These are phyloP conservation scores for Anolis carolinensis DNA, from an alignment of 2,113 vertebrate species.

Conservation along the genomic window DNA sequence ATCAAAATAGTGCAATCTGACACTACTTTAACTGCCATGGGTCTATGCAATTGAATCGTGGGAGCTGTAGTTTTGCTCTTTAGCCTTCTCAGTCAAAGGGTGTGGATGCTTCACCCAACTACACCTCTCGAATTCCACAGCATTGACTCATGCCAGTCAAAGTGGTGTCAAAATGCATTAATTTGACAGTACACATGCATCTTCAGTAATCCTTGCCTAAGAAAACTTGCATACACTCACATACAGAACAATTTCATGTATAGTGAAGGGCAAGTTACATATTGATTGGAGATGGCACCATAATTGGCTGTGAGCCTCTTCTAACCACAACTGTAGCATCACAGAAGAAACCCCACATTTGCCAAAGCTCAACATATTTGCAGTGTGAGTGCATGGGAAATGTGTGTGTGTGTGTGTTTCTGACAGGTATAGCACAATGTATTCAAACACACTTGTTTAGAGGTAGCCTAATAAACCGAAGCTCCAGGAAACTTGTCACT, in stretches of 20 bases:
- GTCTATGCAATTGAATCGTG: too few species aligned
- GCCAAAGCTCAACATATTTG: background rate
- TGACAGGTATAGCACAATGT: background rate
- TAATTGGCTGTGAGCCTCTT: background rate
- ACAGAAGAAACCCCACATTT: background rate
- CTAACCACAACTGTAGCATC: background rate
- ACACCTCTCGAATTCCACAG: too few species aligned
- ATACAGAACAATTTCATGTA: too few species aligned
- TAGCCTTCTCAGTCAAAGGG: too few species aligned
- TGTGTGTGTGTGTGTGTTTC: background rate
- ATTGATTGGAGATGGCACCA: background rate
- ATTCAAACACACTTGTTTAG: constrained; percentile 8
- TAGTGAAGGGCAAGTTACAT: background rate
- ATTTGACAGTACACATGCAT: too few species aligned
- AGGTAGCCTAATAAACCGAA: constrained; percentile 20
- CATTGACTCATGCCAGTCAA: too few species aligned
- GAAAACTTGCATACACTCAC: too few species aligned
- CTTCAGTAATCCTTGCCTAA: too few species aligned
- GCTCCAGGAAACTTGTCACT: background rate
- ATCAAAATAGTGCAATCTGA: background rate
- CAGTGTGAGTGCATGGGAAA: background rate
- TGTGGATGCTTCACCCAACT: too few species aligned
- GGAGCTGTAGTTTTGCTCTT: too few species aligned
- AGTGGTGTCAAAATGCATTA: too few species aligned
- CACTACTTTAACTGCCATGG: too few species aligned